phyloP scores from a whole-genome alignment of 2,888 invertebrate genomes.

The Agonum fuliginosum region DNA sequence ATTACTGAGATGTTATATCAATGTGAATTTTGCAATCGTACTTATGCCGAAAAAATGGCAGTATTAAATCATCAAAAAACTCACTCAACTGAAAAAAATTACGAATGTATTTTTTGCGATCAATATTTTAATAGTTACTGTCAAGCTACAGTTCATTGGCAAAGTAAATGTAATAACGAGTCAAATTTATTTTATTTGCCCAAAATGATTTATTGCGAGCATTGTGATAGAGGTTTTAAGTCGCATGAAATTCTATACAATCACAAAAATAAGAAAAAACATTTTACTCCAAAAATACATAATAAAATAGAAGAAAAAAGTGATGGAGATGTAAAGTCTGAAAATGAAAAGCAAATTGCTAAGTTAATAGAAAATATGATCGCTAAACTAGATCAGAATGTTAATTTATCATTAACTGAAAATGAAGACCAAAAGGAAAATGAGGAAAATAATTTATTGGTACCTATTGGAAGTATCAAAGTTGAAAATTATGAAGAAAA shows the following conservation, averaged over 20 bases:
- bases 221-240: slow-evolving; percentile 74
- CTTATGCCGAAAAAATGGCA: slow-evolving; percentile 74
- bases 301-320: slow-evolving; percentile 57
- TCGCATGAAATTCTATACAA: slow-evolving; percentile 75
- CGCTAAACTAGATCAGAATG: slow-evolving; percentile 66
- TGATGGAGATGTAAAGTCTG: slow-evolving; percentile 60
- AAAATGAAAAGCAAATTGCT: slow-evolving; percentile 68
- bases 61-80: slow-evolving; percentile 72
- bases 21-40: slow-evolving; percentile 78
- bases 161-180: slow-evolving; percentile 72
- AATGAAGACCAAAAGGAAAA: slow-evolving; percentile 47
- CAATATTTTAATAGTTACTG: slow-evolving; percentile 73
- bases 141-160: slow-evolving; percentile 76
- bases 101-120: slow-evolving; percentile 73
- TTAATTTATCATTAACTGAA: slow-evolving; percentile 10
- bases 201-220: slow-evolving; percentile 72
- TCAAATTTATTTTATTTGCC: slow-evolving; percentile 73
- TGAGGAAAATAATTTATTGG: slow-evolving; percentile 56
- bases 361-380: slow-evolving; percentile 70
- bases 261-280: slow-evolving; percentile 76
- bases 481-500: slow-evolving; percentile 46
- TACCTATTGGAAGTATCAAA: slow-evolving; percentile 57
- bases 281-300: slow-evolving; percentile 71
- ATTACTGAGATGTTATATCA: slow-evolving; percentile 74
- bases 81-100: slow-evolving; percentile 73